Percentiles rank a stretch among this genome's conserved stretches.
phyloP scores from a whole-genome alignment of 2,113 vertebrate species.

The Gnathonemus longibarbis region DNA sequence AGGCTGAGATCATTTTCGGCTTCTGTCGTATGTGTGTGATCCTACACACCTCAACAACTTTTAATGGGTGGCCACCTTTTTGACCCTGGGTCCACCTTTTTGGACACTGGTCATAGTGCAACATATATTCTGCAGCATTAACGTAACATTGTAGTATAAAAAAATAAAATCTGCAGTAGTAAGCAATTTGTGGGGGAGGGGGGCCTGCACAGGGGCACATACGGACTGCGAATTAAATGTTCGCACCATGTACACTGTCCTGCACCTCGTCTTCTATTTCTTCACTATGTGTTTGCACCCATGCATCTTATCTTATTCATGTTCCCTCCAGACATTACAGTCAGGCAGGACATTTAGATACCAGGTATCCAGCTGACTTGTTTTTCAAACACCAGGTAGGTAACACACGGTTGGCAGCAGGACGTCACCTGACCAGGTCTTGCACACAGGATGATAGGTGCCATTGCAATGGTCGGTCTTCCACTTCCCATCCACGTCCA shows the following conservation, averaged over 20 bases:
- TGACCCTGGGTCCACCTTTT: too few species aligned
- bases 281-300: neutral
- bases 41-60: too few species aligned
- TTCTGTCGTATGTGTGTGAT: neutral
- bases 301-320: neutral
- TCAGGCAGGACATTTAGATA: neutral
- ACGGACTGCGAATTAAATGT: too few species aligned
- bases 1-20: neutral
- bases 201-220: too few species aligned
- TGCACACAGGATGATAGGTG: constrained; percentile 77
- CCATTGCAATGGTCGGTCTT: constrained; percentile 75
- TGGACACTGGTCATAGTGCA: too few species aligned
- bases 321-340: neutral
- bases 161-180: too few species aligned
- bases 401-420: neutral
- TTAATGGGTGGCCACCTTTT: too few species aligned
- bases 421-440: constrained; percentile 60
- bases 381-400: neutral
- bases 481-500: constrained; percentile 75
- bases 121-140: too few species aligned
- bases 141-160: too few species aligned
- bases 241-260: neutral
- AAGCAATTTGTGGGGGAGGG: too few species aligned
- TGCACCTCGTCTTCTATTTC: neutral
- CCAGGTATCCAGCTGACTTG: neutral